Conservation (phyloP, 1,140 invertebrate species). For the Cephus cinctus region DNA sequence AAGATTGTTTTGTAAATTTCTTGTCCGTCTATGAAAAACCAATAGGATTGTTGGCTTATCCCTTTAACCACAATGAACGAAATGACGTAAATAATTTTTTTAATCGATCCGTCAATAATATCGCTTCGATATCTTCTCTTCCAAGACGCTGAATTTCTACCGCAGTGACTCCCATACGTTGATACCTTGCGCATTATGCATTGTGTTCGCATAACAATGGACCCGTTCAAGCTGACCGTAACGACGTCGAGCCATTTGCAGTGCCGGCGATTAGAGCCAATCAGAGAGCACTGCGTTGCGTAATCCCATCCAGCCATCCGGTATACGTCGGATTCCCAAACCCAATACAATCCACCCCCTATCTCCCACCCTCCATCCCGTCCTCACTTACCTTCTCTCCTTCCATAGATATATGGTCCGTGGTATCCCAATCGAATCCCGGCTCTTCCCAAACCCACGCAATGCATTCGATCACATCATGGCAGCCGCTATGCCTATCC, state of each 20-base stretch:
- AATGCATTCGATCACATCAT: constrained; percentile 10
- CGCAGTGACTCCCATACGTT: too few relatives aligned
- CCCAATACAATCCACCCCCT: constrained; percentile 3
- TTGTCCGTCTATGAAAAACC: too few relatives aligned
- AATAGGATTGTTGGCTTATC: too few relatives aligned
- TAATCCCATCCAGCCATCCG: constrained; percentile 39
- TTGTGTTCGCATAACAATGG: constrained; percentile 22
- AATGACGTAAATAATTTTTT: too few relatives aligned
- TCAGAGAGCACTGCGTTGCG: constrained; percentile 38
- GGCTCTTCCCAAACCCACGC: not conserved
- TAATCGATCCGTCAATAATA: constrained; percentile 7
- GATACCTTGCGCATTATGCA: not conserved
- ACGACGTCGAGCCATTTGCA: constrained; percentile 37
- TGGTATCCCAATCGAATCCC: too few relatives aligned
- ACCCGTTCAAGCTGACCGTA: constrained; percentile 31
- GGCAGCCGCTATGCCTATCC: constrained; percentile 22
- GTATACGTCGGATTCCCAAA: constrained; percentile 22
- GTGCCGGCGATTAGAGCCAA: constrained; percentile 37
- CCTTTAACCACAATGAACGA: too few relatives aligned
- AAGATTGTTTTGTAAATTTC: too few relatives aligned
- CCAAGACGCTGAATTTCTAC: too few relatives aligned
- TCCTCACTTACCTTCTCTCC: too few relatives aligned
- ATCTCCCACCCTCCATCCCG: too few relatives aligned
- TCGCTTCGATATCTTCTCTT: constrained; percentile 15
- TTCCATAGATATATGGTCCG: too few relatives aligned